A percentile compares a stretch with the other conserved stretches of the same genome.
These are phyloP conservation scores for Pangasianodon gigas DNA, from an alignment of 2,113 vertebrate species.

Conservation along the genomic window DNA sequence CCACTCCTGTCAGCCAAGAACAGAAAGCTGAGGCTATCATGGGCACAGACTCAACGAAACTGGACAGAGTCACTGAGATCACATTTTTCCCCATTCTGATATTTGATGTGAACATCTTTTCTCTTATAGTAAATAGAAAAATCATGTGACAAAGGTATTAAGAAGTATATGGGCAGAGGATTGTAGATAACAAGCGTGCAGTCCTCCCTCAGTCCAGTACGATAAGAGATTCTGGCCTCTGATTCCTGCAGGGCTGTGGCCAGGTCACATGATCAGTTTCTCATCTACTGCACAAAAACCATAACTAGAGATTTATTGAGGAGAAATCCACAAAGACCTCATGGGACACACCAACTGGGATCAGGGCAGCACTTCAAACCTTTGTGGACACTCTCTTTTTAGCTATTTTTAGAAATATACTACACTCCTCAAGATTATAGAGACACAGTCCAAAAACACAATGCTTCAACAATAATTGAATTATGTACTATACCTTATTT, in stretches of 20 bases:
- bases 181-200: not conserved
- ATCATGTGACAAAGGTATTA: not conserved
- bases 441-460: not conserved
- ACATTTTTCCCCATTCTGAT: not conserved
- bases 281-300: slow-evolving; percentile 11
- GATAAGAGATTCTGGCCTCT: slow-evolving; percentile 35
- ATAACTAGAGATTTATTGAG: slow-evolving; percentile 10
- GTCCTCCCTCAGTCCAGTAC: slow-evolving; percentile 23
- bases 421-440: not conserved
- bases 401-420: not conserved
- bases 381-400: not conserved
- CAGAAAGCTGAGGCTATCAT: not conserved
- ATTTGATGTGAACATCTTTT: not conserved
- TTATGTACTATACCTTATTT: not conserved
- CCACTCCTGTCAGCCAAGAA: not conserved
- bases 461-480: not conserved
- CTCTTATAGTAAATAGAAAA: not conserved
- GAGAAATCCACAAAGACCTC: slow-evolving; percentile 10
- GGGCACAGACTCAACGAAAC: not conserved
- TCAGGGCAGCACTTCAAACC: not conserved
- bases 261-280: slow-evolving; percentile 20
- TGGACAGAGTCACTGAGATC: too few relatives aligned
- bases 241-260: not conserved
- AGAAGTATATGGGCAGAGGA: not conserved
- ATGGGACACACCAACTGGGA: not conserved